phyloP scores from a whole-genome alignment of 1,140 invertebrate genomes.

The Bombus terrestris region DNA sequence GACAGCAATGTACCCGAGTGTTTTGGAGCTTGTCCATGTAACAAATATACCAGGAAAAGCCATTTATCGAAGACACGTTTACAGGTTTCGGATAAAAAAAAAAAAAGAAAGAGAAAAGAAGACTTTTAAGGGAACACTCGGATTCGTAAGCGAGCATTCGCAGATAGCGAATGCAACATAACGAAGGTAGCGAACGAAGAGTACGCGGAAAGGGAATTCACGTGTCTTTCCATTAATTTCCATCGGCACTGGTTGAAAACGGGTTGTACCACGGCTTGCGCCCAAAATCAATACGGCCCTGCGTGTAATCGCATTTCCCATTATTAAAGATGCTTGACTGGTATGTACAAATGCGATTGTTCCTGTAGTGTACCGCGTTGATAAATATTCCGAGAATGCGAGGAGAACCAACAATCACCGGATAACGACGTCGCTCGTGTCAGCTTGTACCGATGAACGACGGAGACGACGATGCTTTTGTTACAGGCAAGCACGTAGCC shows the following conservation, averaged over 20 bases:
- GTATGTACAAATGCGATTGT: conserved; percentile 23
- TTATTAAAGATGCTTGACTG: conserved; percentile 63
- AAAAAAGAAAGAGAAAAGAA: too few species aligned
- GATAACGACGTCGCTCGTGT: conserved; percentile 57
- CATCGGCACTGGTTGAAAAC: conserved; percentile 57
- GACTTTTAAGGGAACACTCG: not conserved
- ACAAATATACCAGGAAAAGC: not conserved
- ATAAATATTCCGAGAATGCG: conserved; percentile 67
- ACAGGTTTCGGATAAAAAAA: not conserved
- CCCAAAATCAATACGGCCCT: conserved; percentile 66
- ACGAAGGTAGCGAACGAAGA: too few species aligned
- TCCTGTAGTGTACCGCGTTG: conserved; percentile 42
- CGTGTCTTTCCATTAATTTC: conserved; percentile 65
- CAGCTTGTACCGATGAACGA: conserved; percentile 44
- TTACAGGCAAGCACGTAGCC: conserved; percentile 54
- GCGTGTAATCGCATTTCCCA: conserved; percentile 53
- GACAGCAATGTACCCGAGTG: not conserved
- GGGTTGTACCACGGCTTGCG: conserved; percentile 54
- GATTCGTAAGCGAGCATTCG: not conserved
- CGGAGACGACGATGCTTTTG: conserved; percentile 58
- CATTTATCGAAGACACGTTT: not conserved
- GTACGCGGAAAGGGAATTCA: not conserved
- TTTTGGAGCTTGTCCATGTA: not conserved
- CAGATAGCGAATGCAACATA: too few species aligned
- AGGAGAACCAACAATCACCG: conserved; percentile 64